These are phyloP conservation scores for Augiades crinisus DNA, from an alignment of 2,888 invertebrate species.

Conservation along the genomic window DNA sequence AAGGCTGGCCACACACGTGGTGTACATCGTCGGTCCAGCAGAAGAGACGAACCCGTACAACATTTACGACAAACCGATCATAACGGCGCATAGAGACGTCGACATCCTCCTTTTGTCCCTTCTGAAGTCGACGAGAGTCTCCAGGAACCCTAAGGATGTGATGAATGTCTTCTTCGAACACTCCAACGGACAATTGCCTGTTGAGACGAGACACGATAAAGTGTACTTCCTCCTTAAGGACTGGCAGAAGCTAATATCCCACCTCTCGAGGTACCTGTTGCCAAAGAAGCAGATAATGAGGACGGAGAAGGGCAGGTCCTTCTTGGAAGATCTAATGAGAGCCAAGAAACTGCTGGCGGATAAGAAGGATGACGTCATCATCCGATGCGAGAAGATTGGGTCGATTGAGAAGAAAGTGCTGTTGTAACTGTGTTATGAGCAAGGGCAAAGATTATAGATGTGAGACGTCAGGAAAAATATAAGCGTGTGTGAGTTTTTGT, in stretches of 20 bases:
- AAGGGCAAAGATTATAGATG: no score
- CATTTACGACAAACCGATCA: conserved; percentile 68
- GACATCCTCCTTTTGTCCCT: conserved; percentile 55
- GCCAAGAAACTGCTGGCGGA: conserved; percentile 61
- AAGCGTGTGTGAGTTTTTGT: not conserved
- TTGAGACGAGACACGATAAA: conserved; percentile 56
- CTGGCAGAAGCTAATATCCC: conserved; percentile 67
- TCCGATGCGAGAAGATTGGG: conserved; percentile 36
- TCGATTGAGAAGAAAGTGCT: conserved; percentile 45
- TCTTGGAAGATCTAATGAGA: conserved; percentile 62
- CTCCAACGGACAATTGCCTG: conserved; percentile 56
- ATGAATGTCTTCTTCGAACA: conserved; percentile 66
- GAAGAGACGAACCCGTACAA: conserved; percentile 54
- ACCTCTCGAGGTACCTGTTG: conserved; percentile 62
- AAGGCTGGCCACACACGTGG: conserved; percentile 52
- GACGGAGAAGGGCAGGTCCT: conserved; percentile 63
- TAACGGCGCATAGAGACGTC: conserved; percentile 54
- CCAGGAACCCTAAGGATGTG: conserved; percentile 50
- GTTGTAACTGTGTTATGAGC: conserved; percentile 44
- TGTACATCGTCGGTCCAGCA: conserved; percentile 64
- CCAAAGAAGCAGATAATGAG: conserved; percentile 63
- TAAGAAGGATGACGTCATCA: conserved; percentile 50
- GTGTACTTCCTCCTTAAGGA: conserved; percentile 60
- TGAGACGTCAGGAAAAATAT: no score
- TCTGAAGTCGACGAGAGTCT: conserved; percentile 44